Conservation (phyloP, 2,113 vertebrate species). For the Vicugna pacos region DNA sequence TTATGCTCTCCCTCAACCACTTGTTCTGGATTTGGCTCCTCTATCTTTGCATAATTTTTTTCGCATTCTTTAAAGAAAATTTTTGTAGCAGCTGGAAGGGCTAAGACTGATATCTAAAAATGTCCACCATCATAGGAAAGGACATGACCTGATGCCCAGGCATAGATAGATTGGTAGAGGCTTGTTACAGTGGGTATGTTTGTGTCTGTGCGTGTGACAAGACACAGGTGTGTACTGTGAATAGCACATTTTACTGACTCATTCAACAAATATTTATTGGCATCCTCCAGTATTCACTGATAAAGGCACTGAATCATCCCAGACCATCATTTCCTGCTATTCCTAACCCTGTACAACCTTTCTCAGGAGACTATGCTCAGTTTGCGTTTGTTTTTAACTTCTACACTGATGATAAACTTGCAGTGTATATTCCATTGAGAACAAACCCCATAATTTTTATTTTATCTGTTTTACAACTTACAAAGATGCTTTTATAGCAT, state of each 20-base stretch:
- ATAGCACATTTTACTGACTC: constrained; percentile 41
- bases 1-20: not conserved
- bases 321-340: not conserved
- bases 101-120: constrained; percentile 12
- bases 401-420: constrained; percentile 1
- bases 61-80: not conserved
- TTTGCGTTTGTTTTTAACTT: constrained; percentile 37
- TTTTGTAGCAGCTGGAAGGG: not conserved
- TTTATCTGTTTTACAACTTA: constrained; percentile 57
- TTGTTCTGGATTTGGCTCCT: constrained; percentile 8
- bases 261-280: constrained; percentile 9
- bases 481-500: constrained; percentile 21
- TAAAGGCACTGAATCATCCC: not conserved
- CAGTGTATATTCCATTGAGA: not conserved
- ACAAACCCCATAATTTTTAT: not conserved
- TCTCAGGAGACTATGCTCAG: not conserved
- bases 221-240: not conserved
- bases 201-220: not conserved
- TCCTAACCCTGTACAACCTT: not conserved
- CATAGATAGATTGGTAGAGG: not conserved
- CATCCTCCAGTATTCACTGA: not conserved
- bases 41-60: not conserved
- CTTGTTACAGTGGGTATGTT: not conserved
- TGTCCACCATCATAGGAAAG: not conserved
- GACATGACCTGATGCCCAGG: not conserved